A percentile compares a stretch with the other conserved stretches of the same genome.
Conservation (phyloP, 2,797 vertebrate genomes). For the Coregonus ussuriensis region DNA sequence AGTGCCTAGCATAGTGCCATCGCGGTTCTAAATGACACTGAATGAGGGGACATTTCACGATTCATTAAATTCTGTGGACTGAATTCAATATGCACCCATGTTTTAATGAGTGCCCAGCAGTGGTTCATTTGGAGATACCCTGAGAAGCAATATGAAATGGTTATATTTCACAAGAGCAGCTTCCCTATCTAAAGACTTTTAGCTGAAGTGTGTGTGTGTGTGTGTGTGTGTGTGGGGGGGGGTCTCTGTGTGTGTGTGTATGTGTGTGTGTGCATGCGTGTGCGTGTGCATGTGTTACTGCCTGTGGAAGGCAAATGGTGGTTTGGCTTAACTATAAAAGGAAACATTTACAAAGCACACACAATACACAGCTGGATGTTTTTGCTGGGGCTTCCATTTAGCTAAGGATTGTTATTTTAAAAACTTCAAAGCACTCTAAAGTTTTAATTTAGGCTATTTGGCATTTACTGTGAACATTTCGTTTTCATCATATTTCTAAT, state of each 20-base stretch:
- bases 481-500: neutral
- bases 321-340: neutral
- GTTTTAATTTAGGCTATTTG: neutral
- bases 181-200: neutral
- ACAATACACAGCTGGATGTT: neutral
- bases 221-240: neutral
- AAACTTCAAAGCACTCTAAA: neutral
- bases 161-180: constrained; percentile 26
- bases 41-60: constrained; percentile 36
- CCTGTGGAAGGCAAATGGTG: neutral
- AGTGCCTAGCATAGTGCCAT: constrained; percentile 6
- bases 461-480: neutral
- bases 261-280: neutral
- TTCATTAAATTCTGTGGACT: constrained; percentile 37
- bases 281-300: neutral
- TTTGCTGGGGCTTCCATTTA: neutral
- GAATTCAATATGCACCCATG: constrained; percentile 32
- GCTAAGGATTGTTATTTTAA: neutral
- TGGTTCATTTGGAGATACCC: constrained; percentile 13
- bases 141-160: constrained; percentile 14
- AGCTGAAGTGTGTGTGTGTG: neutral
- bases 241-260: neutral
- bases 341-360: neutral
- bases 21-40: constrained; percentile 13
- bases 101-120: constrained; percentile 39